These are phyloP conservation scores for Suillia variegata DNA, from an alignment of 2,888 invertebrate species.

Conservation along the genomic window DNA sequence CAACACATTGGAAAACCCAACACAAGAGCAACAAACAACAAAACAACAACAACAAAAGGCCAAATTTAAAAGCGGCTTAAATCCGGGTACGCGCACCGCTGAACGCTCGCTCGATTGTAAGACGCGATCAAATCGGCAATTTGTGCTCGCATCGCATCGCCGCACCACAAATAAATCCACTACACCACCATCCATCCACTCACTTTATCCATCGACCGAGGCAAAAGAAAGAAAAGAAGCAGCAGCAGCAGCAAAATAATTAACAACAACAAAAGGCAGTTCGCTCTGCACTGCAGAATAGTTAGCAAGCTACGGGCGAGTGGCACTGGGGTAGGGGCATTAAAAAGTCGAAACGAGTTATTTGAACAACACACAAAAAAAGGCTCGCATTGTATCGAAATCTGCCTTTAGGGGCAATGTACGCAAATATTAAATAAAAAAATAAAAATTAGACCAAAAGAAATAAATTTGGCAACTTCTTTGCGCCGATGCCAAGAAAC, in stretches of 20 bases:
- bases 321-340: not conserved
- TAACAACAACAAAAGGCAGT: not conserved
- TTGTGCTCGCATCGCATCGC: too few relatives aligned
- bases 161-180: not conserved
- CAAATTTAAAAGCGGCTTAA: conserved; percentile 16
- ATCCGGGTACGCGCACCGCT: conserved; percentile 19
- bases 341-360: conserved; percentile 2
- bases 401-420: not conserved
- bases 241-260: not conserved
- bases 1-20: not conserved
- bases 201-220: not conserved
- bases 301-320: not conserved
- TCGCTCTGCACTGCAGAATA: not conserved
- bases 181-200: too few relatives aligned
- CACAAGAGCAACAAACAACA: conserved; percentile 1
- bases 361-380: too few relatives aligned
- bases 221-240: not conserved
- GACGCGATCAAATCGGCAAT: conserved; percentile 1
- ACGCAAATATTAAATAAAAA: not conserved
- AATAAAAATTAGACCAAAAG: not conserved
- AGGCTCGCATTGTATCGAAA: too few relatives aligned
- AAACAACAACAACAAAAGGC: conserved; percentile 1
- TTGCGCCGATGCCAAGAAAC: not conserved
- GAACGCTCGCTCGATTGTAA: not conserved
- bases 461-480: not conserved